Conservation (phyloP, 35 echinoderm and acorn worm species). For the Holothuria glaberrima region DNA sequence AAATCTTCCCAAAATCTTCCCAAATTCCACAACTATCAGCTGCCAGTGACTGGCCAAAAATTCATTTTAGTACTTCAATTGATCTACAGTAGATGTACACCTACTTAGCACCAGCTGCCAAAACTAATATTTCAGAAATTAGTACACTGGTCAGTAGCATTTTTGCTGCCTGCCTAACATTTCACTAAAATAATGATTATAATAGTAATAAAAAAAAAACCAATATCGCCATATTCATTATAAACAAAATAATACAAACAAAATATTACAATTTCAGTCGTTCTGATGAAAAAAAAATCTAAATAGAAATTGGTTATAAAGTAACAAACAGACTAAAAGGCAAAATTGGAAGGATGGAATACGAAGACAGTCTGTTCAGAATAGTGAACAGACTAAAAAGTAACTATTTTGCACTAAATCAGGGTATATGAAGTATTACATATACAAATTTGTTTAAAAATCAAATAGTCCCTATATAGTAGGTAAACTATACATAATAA, state of each 20-base stretch:
- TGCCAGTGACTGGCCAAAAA: not conserved
- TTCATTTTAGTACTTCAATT: too few species aligned
- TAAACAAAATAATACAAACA: not conserved
- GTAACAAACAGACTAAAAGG: slow-evolving; percentile 26
- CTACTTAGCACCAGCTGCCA: slow-evolving; percentile 38
- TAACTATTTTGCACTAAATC: slow-evolving; percentile 36
- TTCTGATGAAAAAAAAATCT: not conserved
- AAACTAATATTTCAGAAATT: slow-evolving; percentile 61
- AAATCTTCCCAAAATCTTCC: too few species aligned
- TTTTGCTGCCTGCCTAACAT: slow-evolving; percentile 24
- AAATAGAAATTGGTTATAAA: slow-evolving; percentile 10
- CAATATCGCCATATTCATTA: slow-evolving; percentile 45
- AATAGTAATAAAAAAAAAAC: not conserved
- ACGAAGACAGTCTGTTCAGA: slow-evolving; percentile 49
- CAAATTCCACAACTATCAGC: not conserved
- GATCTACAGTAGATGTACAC: not conserved
- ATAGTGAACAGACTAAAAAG: slow-evolving; percentile 7
- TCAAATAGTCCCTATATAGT: slow-evolving; percentile 4
- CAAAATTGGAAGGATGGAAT: slow-evolving; percentile 62
- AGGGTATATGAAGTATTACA: slow-evolving; percentile 48
- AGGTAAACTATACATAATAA: too few species aligned
- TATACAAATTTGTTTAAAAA: slow-evolving; percentile 52
- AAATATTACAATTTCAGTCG: not conserved
- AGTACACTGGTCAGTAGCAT: slow-evolving; percentile 53
- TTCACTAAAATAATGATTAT: slow-evolving; percentile 10